Percentiles rank a stretch among this genome's conserved stretches.
phyloP scores from a whole-genome alignment of 2,888 invertebrate species.

The Nezara viridula region DNA sequence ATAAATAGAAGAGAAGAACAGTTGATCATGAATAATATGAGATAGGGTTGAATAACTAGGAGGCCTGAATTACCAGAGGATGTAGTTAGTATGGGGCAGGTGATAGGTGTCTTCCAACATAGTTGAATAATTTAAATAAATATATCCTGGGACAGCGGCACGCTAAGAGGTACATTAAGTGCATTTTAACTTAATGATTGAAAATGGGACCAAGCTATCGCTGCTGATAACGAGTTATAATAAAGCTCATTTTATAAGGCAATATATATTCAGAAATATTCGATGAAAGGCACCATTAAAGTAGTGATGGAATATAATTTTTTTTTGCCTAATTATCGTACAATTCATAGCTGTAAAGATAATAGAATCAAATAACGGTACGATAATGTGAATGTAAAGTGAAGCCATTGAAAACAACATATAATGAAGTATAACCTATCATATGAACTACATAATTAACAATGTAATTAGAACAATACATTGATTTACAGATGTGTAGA shows the following conservation, averaged over 20 bases:
- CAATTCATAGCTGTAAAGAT: neutral
- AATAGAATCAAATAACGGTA: too few species aligned
- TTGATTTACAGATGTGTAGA: too few species aligned
- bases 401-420: too few species aligned
- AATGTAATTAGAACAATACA: too few species aligned
- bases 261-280: constrained; percentile 18
- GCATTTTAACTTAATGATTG: constrained; percentile 9
- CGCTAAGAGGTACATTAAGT: neutral
- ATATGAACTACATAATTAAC: too few species aligned
- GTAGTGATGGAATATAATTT: neutral
- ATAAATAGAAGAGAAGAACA: neutral
- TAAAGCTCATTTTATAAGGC: neutral
- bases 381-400: too few species aligned
- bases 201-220: neutral
- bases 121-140: neutral
- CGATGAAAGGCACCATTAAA: neutral
- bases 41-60: neutral
- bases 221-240: neutral
- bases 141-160: neutral
- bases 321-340: neutral
- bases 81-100: neutral
- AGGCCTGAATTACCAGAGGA: neutral
- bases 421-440: too few species aligned
- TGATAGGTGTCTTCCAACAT: neutral
- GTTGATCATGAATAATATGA: neutral